Percentiles rank a stretch among this genome's conserved stretches.
These are phyloP conservation scores for Tribolium freemani DNA, from an alignment of 2,888 invertebrate genomes.

Conservation along the genomic window DNA sequence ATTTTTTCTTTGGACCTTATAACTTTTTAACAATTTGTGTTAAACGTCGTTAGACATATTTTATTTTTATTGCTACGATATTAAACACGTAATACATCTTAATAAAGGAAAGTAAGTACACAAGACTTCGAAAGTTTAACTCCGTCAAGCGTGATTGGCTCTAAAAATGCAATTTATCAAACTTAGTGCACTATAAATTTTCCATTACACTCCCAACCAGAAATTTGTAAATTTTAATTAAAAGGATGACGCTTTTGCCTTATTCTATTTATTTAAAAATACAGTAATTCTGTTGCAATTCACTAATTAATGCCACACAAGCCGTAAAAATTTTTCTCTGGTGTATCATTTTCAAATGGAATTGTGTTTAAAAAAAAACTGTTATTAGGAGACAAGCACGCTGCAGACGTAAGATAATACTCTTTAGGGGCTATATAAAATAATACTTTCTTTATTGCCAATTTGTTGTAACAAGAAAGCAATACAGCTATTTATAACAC, in stretches of 20 bases:
- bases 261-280: not conserved
- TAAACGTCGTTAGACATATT: not conserved
- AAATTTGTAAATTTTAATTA: not conserved
- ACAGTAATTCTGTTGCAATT: not conserved
- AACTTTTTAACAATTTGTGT: not conserved
- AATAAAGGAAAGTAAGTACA: not conserved
- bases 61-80: not conserved
- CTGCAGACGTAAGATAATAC: too few relatives aligned
- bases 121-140: not conserved
- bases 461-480: not conserved
- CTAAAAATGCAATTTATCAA: not conserved
- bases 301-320: not conserved
- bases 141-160: not conserved
- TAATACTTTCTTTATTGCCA: not conserved
- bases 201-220: not conserved
- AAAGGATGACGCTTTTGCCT: too few relatives aligned
- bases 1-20: not conserved
- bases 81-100: not conserved
- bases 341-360: not conserved
- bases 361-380: not conserved
- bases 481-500: not conserved
- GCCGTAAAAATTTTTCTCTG: not conserved
- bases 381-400: not conserved
- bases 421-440: not conserved
- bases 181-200: not conserved